Percentiles rank a stretch among this genome's conserved stretches.
Conservation (phyloP, 2,888 invertebrate species). For the Hirtodrosophila confusa region DNA sequence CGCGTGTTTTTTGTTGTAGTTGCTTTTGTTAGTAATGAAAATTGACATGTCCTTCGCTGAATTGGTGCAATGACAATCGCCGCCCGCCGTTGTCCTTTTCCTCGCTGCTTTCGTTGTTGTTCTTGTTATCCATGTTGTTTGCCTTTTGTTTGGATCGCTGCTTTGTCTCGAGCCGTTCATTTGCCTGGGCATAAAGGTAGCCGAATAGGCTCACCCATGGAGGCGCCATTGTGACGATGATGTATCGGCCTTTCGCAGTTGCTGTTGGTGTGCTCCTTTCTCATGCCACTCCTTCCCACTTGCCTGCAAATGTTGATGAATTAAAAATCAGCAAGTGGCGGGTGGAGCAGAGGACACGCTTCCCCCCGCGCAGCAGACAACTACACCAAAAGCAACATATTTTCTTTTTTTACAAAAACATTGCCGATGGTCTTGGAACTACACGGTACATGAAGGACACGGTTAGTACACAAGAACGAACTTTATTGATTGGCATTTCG, state of each 20-base stretch:
- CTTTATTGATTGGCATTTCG: no score
- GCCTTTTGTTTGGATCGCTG: slow-evolving; percentile 52
- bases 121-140: slow-evolving; percentile 13
- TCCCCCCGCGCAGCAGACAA: no score
- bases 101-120: slow-evolving; percentile 23
- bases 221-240: slow-evolving; percentile 63
- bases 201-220: slow-evolving; percentile 11
- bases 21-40: slow-evolving; percentile 69
- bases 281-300: slow-evolving; percentile 1
- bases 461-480: no score
- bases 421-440: no score
- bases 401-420: no score
- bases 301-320: slow-evolving; percentile 56
- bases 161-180: slow-evolving; percentile 65
- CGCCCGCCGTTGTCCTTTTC: slow-evolving; percentile 1
- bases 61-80: slow-evolving; percentile 33
- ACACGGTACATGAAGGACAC: no score
- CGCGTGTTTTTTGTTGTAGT: background rate
- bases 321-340: slow-evolving; percentile 55
- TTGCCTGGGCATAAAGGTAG: slow-evolving; percentile 50
- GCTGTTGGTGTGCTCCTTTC: slow-evolving; percentile 18
- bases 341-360: no score
- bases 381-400: no score
- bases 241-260: slow-evolving; percentile 49
- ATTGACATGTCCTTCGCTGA: slow-evolving; percentile 70